Percentiles rank a stretch among this genome's conserved stretches.
Evolutionary conservation across 1,140 invertebrate species (phyloP).

Genomic region (Diorhabda carinulata): DNA sequence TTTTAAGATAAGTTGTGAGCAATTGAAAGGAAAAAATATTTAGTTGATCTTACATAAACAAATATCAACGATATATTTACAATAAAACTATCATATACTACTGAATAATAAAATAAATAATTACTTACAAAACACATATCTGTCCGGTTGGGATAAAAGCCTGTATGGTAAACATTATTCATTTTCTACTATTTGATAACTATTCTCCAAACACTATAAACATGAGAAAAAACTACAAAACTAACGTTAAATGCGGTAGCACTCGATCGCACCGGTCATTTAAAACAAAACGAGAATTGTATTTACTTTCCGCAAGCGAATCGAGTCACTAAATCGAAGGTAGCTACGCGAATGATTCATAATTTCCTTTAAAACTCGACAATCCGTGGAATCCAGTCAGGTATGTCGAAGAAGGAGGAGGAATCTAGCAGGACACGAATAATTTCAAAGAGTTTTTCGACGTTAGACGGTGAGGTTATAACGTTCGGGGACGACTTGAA

Average conservation of each 20-base stretch:
- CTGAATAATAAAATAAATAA: no score
- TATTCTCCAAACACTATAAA: neutral
- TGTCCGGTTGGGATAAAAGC: constrained; percentile 8
- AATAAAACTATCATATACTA: no score
- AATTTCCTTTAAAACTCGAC: constrained; percentile 7
- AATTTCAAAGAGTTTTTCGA: neutral
- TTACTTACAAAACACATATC: constrained; percentile 19
- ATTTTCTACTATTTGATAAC: constrained; percentile 9
- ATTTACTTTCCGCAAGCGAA: constrained; percentile 5
- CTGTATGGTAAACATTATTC: constrained; percentile 18
- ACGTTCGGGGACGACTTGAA: constrained; percentile 3
- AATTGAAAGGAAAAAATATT: no score
- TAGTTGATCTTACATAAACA: no score
- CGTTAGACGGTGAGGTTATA: no score
- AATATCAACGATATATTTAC: no score
- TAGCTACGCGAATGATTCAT: constrained; percentile 14
- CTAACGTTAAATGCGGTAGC: neutral
- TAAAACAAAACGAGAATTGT: constrained; percentile 6
- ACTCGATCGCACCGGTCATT: neutral
- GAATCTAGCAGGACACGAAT: constrained; percentile 4
- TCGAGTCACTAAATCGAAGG: constrained; percentile 8
- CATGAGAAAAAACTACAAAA: constrained; percentile 5
- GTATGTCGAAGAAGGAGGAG: constrained; percentile 13
- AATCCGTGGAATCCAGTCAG: constrained; percentile 16
- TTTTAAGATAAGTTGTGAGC: no score